Conservation (phyloP, 2,888 invertebrate species). For the Lasioglossum vierecki region DNA sequence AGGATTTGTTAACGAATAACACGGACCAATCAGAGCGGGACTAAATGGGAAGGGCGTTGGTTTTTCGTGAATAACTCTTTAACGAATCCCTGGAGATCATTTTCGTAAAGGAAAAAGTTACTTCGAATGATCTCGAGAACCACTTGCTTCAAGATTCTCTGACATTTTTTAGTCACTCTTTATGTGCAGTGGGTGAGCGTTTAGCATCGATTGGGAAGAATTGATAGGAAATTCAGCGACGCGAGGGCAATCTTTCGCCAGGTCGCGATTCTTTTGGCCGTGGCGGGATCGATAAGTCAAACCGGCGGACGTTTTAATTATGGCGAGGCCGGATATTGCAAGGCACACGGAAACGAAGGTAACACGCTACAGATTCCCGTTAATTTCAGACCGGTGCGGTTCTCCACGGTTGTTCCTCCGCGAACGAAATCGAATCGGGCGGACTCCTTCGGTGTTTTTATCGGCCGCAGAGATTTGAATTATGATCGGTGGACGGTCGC, state of each 20-base stretch:
- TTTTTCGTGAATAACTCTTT: too few relatives aligned
- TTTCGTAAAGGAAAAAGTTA: too few relatives aligned
- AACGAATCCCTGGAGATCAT: too few relatives aligned
- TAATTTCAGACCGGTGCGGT: conserved; percentile 49
- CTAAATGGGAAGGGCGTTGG: too few relatives aligned
- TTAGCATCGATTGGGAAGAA: neutral
- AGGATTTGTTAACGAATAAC: too few relatives aligned
- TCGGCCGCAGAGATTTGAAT: conserved; percentile 65
- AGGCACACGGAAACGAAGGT: conserved; percentile 66
- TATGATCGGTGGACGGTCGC: conserved; percentile 54
- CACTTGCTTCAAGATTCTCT: too few relatives aligned
- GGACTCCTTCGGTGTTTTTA: conserved; percentile 51
- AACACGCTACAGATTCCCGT: conserved; percentile 52
- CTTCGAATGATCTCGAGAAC: too few relatives aligned
- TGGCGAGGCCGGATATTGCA: conserved; percentile 67
- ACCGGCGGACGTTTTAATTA: conserved; percentile 73
- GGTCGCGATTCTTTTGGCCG: conserved; percentile 41
- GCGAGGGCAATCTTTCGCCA: conserved; percentile 33
- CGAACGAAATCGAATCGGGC: conserved; percentile 44
- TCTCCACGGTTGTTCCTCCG: conserved; percentile 14
- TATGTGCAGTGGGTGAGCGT: neutral
- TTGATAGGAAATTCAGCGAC: conserved; percentile 21
- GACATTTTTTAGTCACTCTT: neutral
- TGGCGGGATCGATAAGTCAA: conserved; percentile 67
- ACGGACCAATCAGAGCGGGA: too few relatives aligned